Base-by-base conservation (phyloP, 2,113 vertebrate species). In the Campylorhamphus procurvoides region DNA sequence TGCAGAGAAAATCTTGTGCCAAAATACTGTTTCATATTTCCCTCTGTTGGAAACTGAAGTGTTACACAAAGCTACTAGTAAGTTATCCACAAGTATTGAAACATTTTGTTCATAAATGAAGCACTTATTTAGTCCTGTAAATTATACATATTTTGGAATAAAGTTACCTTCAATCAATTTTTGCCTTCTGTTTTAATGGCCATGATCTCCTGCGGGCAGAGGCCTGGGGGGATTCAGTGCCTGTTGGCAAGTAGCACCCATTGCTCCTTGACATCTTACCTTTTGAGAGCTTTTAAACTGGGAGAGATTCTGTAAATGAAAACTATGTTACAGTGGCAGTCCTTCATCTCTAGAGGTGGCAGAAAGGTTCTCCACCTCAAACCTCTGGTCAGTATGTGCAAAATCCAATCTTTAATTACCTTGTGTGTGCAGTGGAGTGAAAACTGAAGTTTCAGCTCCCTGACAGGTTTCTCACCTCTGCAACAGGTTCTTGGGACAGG, bases 91-190 rank as follows among this genome's bases (percentile, higher is more conserved):
- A 78, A 75, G 58, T 93, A 39, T 58, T 82, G 87, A 74, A 93
- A 56, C 3, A 12, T 93, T 95, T 96, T 94, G 86, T 96, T 93
- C 94, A 94, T 67, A 81, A 93, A 77, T 90, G 75, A 97, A 97
- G 90, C 76, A 94, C 75, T 95, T 91, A 74, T 5, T 81, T 89
- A 85, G 59, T 94, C 84, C 64, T 97, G 86, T 97, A 97, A 97
- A 87, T 95, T 81, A 95, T 94, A 93, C 92, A 60, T 85, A 95
- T 63, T 95, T 97, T 94, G 87, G 81, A 97, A 97, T 96, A 95
- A 96, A 95, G 90, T 79, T 72, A 93, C 93, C 42, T 95, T 91
- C 80, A 88, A 35, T 55, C 72, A 31, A 16, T 80, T 96, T 78
- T 96, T 78, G 95, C 60, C 63, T 95, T 77, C 79, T 96, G 92